Conservation (phyloP, 2,797 vertebrate genomes). For the Falco rusticolus region DNA sequence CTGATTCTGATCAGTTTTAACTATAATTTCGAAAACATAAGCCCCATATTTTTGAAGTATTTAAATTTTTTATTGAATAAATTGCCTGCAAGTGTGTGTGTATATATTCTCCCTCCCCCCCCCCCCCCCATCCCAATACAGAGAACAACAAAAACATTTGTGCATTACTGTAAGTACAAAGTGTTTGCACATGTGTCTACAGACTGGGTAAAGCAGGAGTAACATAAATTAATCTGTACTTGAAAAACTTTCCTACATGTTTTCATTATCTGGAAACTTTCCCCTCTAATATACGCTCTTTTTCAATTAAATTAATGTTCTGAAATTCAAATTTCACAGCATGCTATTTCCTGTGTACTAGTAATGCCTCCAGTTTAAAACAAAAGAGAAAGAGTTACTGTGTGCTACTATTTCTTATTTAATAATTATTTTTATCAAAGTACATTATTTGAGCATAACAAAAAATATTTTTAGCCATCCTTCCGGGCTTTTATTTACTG, state of each 20-base stretch:
- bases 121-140: not conserved
- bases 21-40: not conserved
- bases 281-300: not conserved
- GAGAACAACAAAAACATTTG: not conserved
- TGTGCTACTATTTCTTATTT: not conserved
- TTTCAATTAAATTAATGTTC: not conserved
- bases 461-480: not conserved
- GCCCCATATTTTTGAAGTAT: not conserved
- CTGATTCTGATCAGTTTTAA: not conserved
- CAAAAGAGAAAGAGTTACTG: not conserved
- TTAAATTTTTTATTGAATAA: not conserved
- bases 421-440: not conserved
- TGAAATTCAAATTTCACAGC: not conserved
- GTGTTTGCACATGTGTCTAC: not conserved
- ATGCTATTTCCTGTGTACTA: not conserved
- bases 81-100: too few relatives aligned
- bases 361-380: not conserved
- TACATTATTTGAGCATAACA: not conserved
- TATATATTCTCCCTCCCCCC: too few relatives aligned
- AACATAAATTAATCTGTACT: not conserved
- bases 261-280: not conserved
- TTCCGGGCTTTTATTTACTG: not conserved
- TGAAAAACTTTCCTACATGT: not conserved
- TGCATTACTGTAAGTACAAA: not conserved
- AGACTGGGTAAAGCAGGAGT: not conserved